Percentiles rank a stretch among this genome's conserved stretches.
Evolutionary conservation across 2,113 vertebrate species (phyloP).

Genomic region (Morone chrysops): DNA sequence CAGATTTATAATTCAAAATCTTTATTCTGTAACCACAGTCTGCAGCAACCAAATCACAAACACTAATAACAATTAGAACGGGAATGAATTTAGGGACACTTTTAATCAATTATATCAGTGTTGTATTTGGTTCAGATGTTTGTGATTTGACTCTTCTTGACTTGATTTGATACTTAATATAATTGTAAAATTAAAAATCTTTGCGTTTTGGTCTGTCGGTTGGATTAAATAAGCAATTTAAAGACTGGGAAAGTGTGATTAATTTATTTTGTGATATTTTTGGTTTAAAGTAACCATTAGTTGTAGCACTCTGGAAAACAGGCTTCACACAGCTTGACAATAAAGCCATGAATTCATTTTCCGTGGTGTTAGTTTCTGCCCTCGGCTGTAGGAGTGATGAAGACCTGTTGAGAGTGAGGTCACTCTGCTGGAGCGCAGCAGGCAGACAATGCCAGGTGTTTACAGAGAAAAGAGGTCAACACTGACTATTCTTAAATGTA

Average conservation of each 20-base stretch:
- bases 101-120: no score
- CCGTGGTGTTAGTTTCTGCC: neutral
- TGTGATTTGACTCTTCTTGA: no score
- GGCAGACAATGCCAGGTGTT: constrained; percentile 44
- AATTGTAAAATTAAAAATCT: neutral
- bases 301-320: neutral
- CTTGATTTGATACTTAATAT: no score
- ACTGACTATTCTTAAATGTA: constrained; percentile 28
- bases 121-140: no score
- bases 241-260: neutral
- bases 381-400: constrained; percentile 13
- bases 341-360: neutral
- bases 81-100: no score
- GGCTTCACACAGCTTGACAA: neutral
- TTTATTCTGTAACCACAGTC: neutral
- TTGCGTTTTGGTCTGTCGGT: neutral
- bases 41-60: neutral
- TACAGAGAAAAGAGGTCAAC: constrained; percentile 38
- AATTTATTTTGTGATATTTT: neutral
- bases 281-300: neutral
- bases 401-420: constrained; percentile 41
- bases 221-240: neutral
- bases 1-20: neutral
- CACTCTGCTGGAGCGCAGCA: neutral
- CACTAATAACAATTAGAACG: no score